Evolutionary conservation across 2,113 vertebrate genomes (phyloP), one percentile per base, ranked within the genome.

Genomic region (Pedetes capensis): DNA sequence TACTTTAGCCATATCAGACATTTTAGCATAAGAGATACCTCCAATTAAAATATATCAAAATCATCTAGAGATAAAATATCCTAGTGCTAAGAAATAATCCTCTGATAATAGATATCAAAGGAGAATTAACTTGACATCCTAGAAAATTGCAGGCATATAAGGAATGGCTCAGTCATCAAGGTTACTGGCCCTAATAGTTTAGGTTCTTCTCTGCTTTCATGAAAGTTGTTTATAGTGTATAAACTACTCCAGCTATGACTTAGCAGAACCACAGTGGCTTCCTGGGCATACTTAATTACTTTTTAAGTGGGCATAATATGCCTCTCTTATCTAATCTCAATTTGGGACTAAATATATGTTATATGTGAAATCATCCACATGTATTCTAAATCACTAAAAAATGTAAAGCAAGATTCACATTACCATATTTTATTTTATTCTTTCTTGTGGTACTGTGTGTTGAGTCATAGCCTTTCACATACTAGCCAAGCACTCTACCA

Each of bases 11-110:
- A 0, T 18, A 71, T 85, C 53, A 94, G 61, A 25, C 85, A 5
- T 59, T 57, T 94, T 39, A 88, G 37, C 61, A 78, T 49, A 72
- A 87, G 37, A 14, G 2, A 61, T 34, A 47, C 49, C 72, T 88
- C 7, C 32, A 91, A 81, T 17, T 84, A 87, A 96, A 92, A 76
- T 75, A 76, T 34, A 79, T 39, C 25, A 76, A 94, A 68, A 66
- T 51, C 2, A 93, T 69, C 51, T 61, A 51, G 29, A 87, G 25
- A 9, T 71, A 59, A 64, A 91, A 78, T 89, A 91, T 32, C 20
- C 14, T 84, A 1, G 17, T 22, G 6, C 18, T 85, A 81, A 68
- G 34, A 81, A 57, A 37, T 61, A 75, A 82, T 22, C 29, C 10
- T n/a, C 34, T 34, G 3, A 71, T 71, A 79, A 53, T 1, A 16